phyloP scores from a whole-genome alignment of 2,888 invertebrate genomes.

The Minunthozetes semirufus region DNA sequence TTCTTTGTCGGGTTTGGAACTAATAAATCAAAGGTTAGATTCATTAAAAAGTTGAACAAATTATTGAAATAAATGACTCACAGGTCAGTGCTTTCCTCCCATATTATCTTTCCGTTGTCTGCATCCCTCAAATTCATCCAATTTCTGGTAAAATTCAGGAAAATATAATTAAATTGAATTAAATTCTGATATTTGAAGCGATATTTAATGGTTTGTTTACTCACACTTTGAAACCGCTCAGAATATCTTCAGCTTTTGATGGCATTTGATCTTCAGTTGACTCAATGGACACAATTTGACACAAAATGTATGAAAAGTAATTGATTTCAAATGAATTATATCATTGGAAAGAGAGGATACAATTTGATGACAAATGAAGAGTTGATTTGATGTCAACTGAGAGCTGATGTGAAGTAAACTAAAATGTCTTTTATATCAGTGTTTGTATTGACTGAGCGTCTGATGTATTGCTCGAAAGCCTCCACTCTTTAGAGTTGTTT shows the following conservation, averaged over 20 bases:
- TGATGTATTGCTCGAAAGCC: too few relatives aligned
- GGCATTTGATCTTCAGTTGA: slow-evolving; percentile 37
- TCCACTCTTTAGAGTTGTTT: neutral
- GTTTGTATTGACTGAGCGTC: neutral
- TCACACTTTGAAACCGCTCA: slow-evolving; percentile 43
- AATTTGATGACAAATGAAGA: neutral
- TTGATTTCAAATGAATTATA: neutral
- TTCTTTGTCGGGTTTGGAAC: slow-evolving; percentile 71
- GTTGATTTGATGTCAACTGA: neutral
- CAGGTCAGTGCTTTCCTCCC: slow-evolving; percentile 96
- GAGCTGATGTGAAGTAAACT: neutral
- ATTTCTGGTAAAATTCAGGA: slow-evolving; percentile 55
- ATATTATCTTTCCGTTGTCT: slow-evolving; percentile 83
- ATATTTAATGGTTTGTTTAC: neutral
- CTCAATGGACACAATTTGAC: neutral
- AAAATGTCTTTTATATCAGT: slow-evolving; percentile 14
- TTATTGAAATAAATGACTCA: too few relatives aligned
- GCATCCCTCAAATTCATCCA: slow-evolving; percentile 98
- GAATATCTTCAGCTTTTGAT: slow-evolving; percentile 43
- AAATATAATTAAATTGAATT: neutral
- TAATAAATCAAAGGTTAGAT: too few relatives aligned
- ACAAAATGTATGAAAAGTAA: neutral
- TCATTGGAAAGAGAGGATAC: neutral
- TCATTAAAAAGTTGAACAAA: too few relatives aligned
- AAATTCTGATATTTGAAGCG: too few relatives aligned